phyloP scores from a whole-genome alignment of 2,113 vertebrate genomes.

The Helogale parvula region DNA sequence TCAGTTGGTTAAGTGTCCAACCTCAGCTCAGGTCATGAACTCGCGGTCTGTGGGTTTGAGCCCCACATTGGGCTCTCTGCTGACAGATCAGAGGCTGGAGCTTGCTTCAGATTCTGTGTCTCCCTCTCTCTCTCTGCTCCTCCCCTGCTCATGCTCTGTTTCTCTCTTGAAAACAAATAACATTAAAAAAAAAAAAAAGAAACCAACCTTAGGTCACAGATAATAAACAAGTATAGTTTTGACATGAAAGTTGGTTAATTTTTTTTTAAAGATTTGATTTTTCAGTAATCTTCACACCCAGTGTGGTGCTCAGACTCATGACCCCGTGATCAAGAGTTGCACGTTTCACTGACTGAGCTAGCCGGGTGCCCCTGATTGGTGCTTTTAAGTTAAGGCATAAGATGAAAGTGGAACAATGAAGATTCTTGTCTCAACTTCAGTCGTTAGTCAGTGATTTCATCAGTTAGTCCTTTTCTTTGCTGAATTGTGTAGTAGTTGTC shows the following conservation, averaged over 20 bases:
- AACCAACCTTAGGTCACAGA: background rate
- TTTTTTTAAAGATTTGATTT: background rate
- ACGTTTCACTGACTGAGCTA: background rate
- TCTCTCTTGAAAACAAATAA: too few relatives aligned
- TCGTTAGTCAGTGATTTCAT: background rate
- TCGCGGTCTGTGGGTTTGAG: too few relatives aligned
- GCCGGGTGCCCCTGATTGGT: background rate
- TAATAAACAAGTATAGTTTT: background rate
- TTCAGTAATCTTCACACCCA: background rate
- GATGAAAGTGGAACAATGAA: background rate
- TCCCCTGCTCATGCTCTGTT: too few relatives aligned
- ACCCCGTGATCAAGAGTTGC: background rate
- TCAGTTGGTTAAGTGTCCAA: too few relatives aligned
- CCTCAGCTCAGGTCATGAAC: too few relatives aligned
- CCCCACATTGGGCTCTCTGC: too few relatives aligned
- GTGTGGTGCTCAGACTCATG: background rate
- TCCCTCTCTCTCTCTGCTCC: too few relatives aligned
- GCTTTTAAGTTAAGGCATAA: background rate
- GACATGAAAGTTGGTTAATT: background rate
- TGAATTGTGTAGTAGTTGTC: background rate
- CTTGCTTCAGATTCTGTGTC: too few relatives aligned
- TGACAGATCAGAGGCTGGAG: too few relatives aligned
- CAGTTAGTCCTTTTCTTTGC: background rate
- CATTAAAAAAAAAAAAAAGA: background rate
- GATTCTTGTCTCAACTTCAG: background rate